Conservation (phyloP, 2,797 vertebrate species). For the Cynopterus sphinx region DNA sequence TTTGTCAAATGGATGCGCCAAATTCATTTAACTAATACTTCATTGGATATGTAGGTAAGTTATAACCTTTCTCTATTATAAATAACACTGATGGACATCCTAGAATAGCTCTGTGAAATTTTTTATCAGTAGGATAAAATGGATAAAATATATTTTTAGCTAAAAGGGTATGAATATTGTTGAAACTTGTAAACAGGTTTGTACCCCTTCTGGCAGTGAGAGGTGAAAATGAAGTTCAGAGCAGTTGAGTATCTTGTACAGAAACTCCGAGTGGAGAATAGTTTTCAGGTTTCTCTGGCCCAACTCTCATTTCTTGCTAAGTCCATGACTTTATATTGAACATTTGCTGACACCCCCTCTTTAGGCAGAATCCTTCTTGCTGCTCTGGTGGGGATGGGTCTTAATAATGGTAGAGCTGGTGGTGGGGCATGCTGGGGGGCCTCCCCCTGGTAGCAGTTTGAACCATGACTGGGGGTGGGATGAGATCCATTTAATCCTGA, state of each 20-base stretch:
- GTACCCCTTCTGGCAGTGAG: not conserved
- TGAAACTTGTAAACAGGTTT: not conserved
- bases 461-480: not conserved
- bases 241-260: not conserved
- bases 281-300: not conserved
- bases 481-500: not conserved
- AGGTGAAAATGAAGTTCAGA: not conserved
- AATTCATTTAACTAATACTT: not conserved
- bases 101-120: not conserved
- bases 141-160: constrained; percentile 3
- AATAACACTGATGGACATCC: not conserved
- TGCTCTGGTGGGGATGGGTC: not conserved
- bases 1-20: not conserved
- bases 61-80: not conserved
- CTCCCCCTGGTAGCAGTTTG: not conserved
- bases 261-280: not conserved
- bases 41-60: not conserved
- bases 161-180: not conserved
- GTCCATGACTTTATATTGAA: not conserved
- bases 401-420: not conserved
- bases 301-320: not conserved
- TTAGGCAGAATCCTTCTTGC: not conserved
- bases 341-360: not conserved
- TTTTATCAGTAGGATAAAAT: not conserved
- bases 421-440: not conserved